Base-by-base conservation (phyloP, 2,888 invertebrate genomes). In the Rhopalosiphum nymphaeae region DNA sequence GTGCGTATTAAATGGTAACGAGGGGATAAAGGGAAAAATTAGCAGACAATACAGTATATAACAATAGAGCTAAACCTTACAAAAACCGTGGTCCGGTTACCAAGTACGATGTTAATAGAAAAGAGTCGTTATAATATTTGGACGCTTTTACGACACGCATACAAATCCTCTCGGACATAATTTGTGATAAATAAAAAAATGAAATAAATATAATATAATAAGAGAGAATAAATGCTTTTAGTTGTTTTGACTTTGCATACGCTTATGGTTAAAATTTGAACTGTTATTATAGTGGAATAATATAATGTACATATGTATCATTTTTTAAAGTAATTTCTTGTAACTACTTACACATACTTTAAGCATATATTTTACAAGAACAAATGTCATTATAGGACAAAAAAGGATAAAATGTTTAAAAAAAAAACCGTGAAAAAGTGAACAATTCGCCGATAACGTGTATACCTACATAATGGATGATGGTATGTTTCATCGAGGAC, bases 21-120 rank as follows among this genome's bases (percentile, higher is more conserved):
- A 53, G 53, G n/a, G 46, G 49, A 86, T 53, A 53, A 88, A 53
- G 88, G 88, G 36, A 36, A 88, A 88, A 88, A 88, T 88, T 88
- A 53, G 88, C 88, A 36, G 88, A 88, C 88, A 88, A 88, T 88
- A 21, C 87, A 11, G 53, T 4, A 36, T 25, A 49, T 53, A 53
- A 88, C 53, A 88, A 88, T 88, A 88, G 53, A 88, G 25, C 86
- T 42, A 78, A 78, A 78, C 78, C 78, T 36, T 78, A 78, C 44
- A 16, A 10, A 53, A 88, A n/a, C 88, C 88, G 36, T 53, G 53
- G 53, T 36, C 88, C 36, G 53, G 88, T 88, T 88, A 53, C 53
- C 53, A n/a, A 88, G 49, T 36, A 87, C 87, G 25, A n/a, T 21
- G 46, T 87, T n/a, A n/a, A 49, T 87, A 78, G 36, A 78, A 78